phyloP scores from a whole-genome alignment of 2,888 invertebrate species.

The Dioctria linearis region DNA sequence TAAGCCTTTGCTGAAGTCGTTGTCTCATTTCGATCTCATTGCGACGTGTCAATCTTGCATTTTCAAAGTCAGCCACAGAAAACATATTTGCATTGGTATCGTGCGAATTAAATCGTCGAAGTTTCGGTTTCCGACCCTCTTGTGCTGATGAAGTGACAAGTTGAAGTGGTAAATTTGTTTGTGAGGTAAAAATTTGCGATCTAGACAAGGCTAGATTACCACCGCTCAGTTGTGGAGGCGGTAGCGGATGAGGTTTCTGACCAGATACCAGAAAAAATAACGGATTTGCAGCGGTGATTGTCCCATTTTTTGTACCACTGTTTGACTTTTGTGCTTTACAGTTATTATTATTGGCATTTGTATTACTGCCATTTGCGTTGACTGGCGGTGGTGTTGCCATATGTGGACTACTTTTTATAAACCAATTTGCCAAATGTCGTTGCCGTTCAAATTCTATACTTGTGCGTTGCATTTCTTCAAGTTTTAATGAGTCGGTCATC shows the following conservation, averaged over 20 bases:
- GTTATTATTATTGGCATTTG: slow-evolving; percentile 55
- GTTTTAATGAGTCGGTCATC: slow-evolving; percentile 68
- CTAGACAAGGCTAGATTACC: slow-evolving; percentile 62
- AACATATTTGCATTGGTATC: slow-evolving; percentile 71
- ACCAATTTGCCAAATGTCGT: slow-evolving; percentile 71
- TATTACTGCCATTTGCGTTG: slow-evolving; percentile 53
- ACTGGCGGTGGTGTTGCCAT: slow-evolving; percentile 66
- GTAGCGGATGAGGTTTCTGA: slow-evolving; percentile 60
- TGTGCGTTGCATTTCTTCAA: slow-evolving; percentile 71
- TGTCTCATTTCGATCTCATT: slow-evolving; percentile 71
- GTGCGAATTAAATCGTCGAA: slow-evolving; percentile 70
- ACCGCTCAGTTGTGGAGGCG: slow-evolving; percentile 56
- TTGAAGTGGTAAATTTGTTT: slow-evolving; percentile 64
- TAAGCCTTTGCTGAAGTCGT: slow-evolving; percentile 66
- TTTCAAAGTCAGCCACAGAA: slow-evolving; percentile 71
- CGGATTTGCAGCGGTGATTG: slow-evolving; percentile 63
- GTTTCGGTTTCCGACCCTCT: slow-evolving; percentile 69
- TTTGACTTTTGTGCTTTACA: slow-evolving; percentile 60
- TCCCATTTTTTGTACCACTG: slow-evolving; percentile 62
- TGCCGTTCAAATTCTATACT: slow-evolving; percentile 71
- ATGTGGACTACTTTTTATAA: slow-evolving; percentile 71
- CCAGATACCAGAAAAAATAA: slow-evolving; percentile 65
- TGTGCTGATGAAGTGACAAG: slow-evolving; percentile 63
- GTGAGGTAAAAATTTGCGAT: slow-evolving; percentile 63
- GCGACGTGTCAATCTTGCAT: slow-evolving; percentile 69